These are phyloP conservation scores for Garrulus glandarius DNA, from an alignment of 2,797 vertebrate species.

Conservation along the genomic window DNA sequence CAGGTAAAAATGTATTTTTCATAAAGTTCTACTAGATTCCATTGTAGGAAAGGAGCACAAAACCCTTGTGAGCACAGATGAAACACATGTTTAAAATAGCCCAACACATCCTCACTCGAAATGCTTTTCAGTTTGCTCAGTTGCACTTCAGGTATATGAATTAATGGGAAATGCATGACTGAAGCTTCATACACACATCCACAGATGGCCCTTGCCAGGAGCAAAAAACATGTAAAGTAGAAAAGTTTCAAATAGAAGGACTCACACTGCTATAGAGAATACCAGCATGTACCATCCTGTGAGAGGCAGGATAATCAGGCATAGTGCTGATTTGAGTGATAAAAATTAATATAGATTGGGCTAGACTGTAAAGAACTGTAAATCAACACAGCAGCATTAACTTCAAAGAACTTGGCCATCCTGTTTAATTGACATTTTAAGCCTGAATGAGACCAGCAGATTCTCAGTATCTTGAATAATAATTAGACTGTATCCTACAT, in stretches of 20 bases:
- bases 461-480: conserved; percentile 16
- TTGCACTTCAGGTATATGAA: background rate
- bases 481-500: background rate
- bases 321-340: background rate
- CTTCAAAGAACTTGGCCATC: background rate
- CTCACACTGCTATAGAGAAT: background rate
- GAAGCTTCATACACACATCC: background rate
- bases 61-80: background rate
- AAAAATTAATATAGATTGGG: background rate
- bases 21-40: background rate
- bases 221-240: background rate
- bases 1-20: background rate
- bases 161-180: background rate
- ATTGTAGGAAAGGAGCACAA: background rate
- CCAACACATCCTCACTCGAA: background rate
- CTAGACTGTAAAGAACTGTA: background rate
- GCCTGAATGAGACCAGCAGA: conserved; percentile 1
- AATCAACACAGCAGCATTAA: background rate
- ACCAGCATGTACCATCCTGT: background rate
- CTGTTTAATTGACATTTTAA: conserved; percentile 37
- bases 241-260: background rate
- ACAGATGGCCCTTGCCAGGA: background rate
- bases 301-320: background rate
- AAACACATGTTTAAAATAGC: background rate
- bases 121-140: background rate